Evolutionary conservation across 2,113 vertebrate genomes (phyloP), one percentile per base, ranked within the genome.

Genomic region (Megalops atlanticus): DNA sequence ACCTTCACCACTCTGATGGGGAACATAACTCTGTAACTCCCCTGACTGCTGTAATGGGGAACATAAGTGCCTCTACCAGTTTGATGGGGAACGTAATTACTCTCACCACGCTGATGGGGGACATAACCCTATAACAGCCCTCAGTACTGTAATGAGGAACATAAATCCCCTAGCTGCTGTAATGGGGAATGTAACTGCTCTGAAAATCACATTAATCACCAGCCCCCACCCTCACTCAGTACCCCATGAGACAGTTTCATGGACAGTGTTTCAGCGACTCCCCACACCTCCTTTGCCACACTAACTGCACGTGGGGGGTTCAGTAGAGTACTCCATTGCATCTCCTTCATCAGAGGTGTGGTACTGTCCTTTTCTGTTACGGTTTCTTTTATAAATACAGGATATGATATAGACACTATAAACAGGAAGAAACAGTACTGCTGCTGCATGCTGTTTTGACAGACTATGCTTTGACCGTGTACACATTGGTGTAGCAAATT

Each of bases 321-420:
- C 24, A 24, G 5, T 36, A 35, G 70, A 11, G 35, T 21, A 11
- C 10, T 14, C 70, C 35, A 14, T 91, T 89, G 89, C 88, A 88
- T 91, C 92, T 90, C 16, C 31, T 8, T 77, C 31, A 6, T 49
- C 18, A 35, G 31, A 77, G 3, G 33, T 40, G 4, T 21, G 36
- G 76, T 38, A 18, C 1, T 2, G 27, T 14, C 33, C 31, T 33
- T 11, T 27, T 27, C 31, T 27, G 64, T 5, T 35, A 21, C 36
- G 35, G 69, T 38, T 36, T 71, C 36, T 36, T 71, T 12, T 21
- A 10, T 36, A 36, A 2, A 38, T 71, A 38, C 33, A 36, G 69
- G 68, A 71, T 38, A 38, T 70, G 31, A 16, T 71, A 11, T 4
- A 71, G 14, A 71, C 14, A 4, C 33, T 38, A 10, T 31, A 64